Evolutionary conservation across 2,888 invertebrate species (phyloP).

Genomic region (Ceraclea dissimilis): DNA sequence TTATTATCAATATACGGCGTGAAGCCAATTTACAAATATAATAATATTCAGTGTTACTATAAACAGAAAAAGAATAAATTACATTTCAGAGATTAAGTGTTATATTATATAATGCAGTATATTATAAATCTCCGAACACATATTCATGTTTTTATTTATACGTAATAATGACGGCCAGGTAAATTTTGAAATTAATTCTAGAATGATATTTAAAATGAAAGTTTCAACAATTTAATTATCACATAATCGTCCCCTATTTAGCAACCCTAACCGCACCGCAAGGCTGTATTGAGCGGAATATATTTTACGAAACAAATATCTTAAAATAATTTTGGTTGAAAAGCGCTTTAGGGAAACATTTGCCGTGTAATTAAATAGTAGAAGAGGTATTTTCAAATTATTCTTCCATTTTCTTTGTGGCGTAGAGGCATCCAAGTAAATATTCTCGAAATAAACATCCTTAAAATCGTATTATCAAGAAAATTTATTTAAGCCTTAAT

Average conservation of each 20-base stretch:
- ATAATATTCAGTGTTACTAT: too few species aligned
- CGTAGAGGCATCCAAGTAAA: conserved; percentile 11
- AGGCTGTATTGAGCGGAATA: conserved; percentile 13
- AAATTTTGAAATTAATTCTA: too few species aligned
- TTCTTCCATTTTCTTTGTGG: conserved; percentile 26
- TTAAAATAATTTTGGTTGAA: conserved; percentile 25
- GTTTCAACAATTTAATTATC: conserved; percentile 2
- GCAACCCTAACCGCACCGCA: conserved; percentile 4
- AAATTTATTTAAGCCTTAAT: conserved; percentile 4
- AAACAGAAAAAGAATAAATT: too few species aligned
- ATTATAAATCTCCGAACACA: too few species aligned
- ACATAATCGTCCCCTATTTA: neutral
- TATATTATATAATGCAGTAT: too few species aligned
- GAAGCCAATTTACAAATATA: too few species aligned
- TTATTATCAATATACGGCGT: too few species aligned
- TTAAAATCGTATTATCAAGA: conserved; percentile 2
- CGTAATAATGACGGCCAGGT: too few species aligned
- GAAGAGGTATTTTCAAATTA: conserved; percentile 26
- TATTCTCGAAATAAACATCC: conserved; percentile 7
- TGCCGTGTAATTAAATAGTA: conserved; percentile 25
- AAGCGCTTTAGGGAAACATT: conserved; percentile 24
- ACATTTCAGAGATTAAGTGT: too few species aligned
- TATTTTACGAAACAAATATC: conserved; percentile 26
- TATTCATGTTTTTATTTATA: too few species aligned
- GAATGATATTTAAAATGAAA: neutral